phyloP scores from a whole-genome alignment of 2,113 vertebrate species.

The Chaenocephalus aceratus region DNA sequence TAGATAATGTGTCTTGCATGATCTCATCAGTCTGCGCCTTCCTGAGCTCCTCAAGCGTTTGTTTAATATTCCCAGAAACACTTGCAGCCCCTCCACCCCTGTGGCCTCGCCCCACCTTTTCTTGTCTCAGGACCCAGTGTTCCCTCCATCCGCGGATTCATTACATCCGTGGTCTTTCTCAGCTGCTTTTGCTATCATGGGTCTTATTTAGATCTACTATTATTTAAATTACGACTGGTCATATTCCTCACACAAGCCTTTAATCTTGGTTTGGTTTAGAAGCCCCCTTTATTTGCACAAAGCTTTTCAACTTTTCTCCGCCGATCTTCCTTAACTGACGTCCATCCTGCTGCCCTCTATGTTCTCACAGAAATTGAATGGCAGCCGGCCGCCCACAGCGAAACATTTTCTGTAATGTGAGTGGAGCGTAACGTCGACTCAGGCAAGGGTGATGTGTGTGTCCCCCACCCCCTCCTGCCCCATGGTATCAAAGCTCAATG shows the following conservation, averaged over 20 bases:
- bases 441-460: conserved; percentile 37
- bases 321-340: conserved; percentile 42
- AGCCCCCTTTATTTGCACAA: conserved; percentile 38
- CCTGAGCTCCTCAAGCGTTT: conserved; percentile 64
- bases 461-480: not conserved
- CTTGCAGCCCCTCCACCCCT: conserved; percentile 37
- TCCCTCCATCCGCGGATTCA: conserved; percentile 69
- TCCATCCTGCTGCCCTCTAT: conserved; percentile 29
- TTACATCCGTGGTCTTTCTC: conserved; percentile 56
- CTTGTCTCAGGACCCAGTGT: conserved; percentile 53
- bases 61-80: conserved; percentile 73
- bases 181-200: conserved; percentile 39
- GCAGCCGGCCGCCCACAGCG: conserved; percentile 61
- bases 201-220: conserved; percentile 23
- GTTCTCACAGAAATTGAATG: conserved; percentile 55
- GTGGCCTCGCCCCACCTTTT: conserved; percentile 42
- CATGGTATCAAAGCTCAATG: conserved; percentile 57
- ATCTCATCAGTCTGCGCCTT: conserved; percentile 73
- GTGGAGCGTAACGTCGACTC: conserved; percentile 67
- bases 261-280: not conserved
- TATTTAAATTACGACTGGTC: conserved; percentile 37
- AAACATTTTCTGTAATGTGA: conserved; percentile 66
- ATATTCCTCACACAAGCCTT: conserved; percentile 29
- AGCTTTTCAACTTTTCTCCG: conserved; percentile 36
- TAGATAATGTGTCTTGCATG: conserved; percentile 68